These are phyloP conservation scores for Pilophorus perplexus DNA, from an alignment of 2,888 invertebrate genomes.

Conservation along the genomic window DNA sequence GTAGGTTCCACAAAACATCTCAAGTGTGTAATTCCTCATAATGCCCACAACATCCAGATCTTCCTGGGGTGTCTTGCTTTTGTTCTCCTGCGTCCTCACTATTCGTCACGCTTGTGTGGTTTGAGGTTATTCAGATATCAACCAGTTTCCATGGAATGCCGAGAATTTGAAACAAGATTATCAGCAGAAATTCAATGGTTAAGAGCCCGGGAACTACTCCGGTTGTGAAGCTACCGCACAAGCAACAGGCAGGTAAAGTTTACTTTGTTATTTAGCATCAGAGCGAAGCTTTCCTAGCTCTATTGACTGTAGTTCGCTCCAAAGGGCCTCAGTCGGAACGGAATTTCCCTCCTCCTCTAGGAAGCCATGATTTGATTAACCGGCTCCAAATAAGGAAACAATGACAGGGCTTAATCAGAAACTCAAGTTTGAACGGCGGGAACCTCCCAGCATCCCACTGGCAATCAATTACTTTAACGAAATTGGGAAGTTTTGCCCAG, in stretches of 20 bases:
- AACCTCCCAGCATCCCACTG: neutral
- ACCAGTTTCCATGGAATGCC: too few relatives aligned
- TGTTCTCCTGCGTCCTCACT: too few relatives aligned
- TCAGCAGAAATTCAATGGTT: too few relatives aligned
- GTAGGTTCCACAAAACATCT: too few relatives aligned
- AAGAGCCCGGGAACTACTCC: too few relatives aligned
- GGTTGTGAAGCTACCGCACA: too few relatives aligned
- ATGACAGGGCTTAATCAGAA: conserved; percentile 27
- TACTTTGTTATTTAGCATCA: conserved; percentile 12
- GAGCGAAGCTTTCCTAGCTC: neutral
- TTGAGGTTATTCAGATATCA: too few relatives aligned
- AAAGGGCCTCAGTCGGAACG: neutral
- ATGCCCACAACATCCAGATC: too few relatives aligned
- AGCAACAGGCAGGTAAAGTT: conserved; percentile 8
- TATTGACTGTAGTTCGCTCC: conserved; percentile 3
- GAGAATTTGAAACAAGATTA: too few relatives aligned
- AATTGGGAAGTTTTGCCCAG: conserved; percentile 27
- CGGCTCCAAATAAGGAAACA: conserved; percentile 31
- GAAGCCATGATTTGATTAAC: conserved; percentile 27
- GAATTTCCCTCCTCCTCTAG: neutral
- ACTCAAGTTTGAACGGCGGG: conserved; percentile 8
- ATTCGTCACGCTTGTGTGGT: too few relatives aligned
- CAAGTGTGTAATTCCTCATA: too few relatives aligned
- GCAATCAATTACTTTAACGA: conserved; percentile 35
- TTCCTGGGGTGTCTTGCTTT: too few relatives aligned